Percentiles rank a stretch among this genome's conserved stretches.
These are phyloP conservation scores for Melipona bicolor DNA, from an alignment of 2,888 invertebrate species.

Conservation along the genomic window DNA sequence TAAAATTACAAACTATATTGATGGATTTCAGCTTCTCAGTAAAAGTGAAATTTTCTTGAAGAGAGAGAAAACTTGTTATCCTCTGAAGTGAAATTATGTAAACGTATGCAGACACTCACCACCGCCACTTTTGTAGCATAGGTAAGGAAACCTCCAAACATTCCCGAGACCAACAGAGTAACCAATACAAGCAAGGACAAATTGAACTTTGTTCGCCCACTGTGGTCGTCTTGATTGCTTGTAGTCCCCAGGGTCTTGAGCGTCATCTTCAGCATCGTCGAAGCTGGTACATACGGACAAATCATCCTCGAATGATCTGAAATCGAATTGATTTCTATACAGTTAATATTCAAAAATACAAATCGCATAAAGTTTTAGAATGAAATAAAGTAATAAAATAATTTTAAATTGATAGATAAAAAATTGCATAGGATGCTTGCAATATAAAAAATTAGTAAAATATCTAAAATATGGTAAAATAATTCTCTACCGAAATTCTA, in stretches of 20 bases:
- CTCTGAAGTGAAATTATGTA: neutral
- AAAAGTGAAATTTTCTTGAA: neutral
- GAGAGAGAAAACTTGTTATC: neutral
- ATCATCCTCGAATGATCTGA: slow-evolving; percentile 85
- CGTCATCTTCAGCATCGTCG: slow-evolving; percentile 87
- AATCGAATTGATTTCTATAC: neutral
- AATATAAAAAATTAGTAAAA: no score
- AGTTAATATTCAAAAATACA: neutral
- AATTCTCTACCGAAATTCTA: no score
- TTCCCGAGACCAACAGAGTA: slow-evolving; percentile 96
- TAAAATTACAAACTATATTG: neutral
- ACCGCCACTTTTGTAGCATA: slow-evolving; percentile 95
- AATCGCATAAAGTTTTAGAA: no score
- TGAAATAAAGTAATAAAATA: neutral
- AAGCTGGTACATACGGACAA: slow-evolving; percentile 91
- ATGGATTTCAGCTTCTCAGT: neutral
- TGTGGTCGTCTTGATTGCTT: slow-evolving; percentile 92
- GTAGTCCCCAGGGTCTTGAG: slow-evolving; percentile 85
- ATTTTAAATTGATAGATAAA: no score
- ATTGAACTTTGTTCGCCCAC: slow-evolving; percentile 95
- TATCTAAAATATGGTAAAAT: no score
- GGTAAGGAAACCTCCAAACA: slow-evolving; percentile 96
- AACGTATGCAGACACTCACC: slow-evolving; percentile 85
- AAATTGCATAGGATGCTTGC: no score
- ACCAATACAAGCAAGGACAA: slow-evolving; percentile 94